These are phyloP conservation scores for Diphyllodes magnificus DNA, from an alignment of 2,113 vertebrate genomes.

Conservation along the genomic window DNA sequence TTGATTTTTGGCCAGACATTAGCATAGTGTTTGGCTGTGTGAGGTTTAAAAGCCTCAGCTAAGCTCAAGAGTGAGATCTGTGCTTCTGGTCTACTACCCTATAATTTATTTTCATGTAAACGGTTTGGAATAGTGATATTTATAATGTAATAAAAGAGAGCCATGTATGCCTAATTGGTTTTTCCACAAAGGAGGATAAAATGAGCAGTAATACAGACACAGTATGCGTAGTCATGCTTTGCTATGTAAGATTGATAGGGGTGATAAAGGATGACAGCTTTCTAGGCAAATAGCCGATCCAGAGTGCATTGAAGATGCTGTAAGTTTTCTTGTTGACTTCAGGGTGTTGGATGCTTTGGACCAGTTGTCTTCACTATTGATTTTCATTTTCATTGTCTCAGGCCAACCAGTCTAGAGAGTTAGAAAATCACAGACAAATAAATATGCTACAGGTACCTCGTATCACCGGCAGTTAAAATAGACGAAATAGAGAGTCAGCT, in stretches of 20 bases:
- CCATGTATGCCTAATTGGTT: background rate
- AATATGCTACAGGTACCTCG: background rate
- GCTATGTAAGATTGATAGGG: background rate
- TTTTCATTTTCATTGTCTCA: background rate
- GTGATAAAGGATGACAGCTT: background rate
- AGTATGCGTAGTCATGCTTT: background rate
- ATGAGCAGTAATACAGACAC: background rate
- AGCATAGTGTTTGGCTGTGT: background rate
- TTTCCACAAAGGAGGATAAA: background rate
- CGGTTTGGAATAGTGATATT: background rate
- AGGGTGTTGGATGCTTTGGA: background rate
- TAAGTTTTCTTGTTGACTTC: background rate
- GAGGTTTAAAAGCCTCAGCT: background rate
- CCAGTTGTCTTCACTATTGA: background rate
- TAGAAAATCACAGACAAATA: background rate
- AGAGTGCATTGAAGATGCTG: background rate
- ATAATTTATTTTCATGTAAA: background rate
- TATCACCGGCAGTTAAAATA: background rate
- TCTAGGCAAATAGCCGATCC: rapidly evolving
- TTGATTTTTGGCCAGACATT: background rate
- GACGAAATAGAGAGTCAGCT: background rate
- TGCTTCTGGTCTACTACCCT: background rate
- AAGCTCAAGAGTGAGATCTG: background rate
- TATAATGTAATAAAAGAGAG: background rate
- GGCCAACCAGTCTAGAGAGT: background rate